These are phyloP conservation scores for Erythrocebus patas DNA, from an alignment of 2,113 vertebrate species.

Conservation along the genomic window DNA sequence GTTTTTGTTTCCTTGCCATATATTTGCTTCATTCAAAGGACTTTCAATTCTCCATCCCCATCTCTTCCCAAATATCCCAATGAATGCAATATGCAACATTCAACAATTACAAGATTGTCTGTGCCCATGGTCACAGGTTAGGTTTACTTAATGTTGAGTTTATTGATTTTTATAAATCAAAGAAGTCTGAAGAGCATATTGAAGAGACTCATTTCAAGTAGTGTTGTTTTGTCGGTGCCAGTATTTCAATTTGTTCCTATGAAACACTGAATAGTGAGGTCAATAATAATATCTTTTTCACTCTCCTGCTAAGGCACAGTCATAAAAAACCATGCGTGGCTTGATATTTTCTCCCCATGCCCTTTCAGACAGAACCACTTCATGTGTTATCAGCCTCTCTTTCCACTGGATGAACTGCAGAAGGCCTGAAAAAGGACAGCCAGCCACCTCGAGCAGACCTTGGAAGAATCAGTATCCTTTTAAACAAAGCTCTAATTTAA, in stretches of 20 bases:
- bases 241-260: constrained; percentile 53
- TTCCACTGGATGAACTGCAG: background rate
- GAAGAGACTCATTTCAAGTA: background rate
- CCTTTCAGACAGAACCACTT: background rate
- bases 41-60: background rate
- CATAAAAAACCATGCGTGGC: background rate
- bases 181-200: constrained; percentile 21
- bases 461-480: background rate
- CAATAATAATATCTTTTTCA: background rate
- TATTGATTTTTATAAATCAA: constrained; percentile 10
- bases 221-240: background rate
- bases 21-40: background rate
- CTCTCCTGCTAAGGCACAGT: constrained; percentile 8
- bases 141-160: background rate
- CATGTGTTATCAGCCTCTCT: background rate
- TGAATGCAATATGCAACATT: background rate
- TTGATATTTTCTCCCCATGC: background rate
- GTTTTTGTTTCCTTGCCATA: background rate
- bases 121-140: background rate
- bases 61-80: background rate
- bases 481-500: background rate
- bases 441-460: background rate
- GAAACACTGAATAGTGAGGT: background rate
- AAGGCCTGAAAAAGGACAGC: background rate
- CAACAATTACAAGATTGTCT: background rate